These are phyloP conservation scores for Lasioglossum lativentre DNA, from an alignment of 2,888 invertebrate species.

Conservation along the genomic window DNA sequence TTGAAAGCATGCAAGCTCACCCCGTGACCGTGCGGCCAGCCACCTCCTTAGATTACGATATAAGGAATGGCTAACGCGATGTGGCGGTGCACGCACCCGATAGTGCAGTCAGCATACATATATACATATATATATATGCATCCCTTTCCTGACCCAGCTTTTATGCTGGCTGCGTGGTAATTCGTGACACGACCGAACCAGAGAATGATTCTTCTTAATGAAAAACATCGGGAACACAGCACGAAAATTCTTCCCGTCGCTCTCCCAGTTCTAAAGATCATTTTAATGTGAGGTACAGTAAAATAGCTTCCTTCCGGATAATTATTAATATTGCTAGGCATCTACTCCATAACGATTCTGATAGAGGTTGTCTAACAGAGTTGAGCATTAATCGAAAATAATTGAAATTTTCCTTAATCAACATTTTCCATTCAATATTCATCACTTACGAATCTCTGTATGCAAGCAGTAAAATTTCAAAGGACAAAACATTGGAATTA, in stretches of 20 bases:
- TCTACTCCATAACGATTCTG: not conserved
- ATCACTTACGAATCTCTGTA: not conserved
- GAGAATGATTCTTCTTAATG: not conserved
- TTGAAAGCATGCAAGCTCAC: slow-evolving; percentile 76
- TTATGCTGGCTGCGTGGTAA: slow-evolving; percentile 25
- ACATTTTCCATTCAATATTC: not conserved
- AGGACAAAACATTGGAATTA: not conserved
- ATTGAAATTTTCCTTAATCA: not conserved
- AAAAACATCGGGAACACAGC: not conserved
- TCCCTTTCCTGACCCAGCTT: slow-evolving; percentile 69
- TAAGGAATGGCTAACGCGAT: slow-evolving; percentile 79
- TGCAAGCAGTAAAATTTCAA: not conserved
- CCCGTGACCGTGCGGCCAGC: slow-evolving; percentile 74
- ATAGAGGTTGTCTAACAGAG: not conserved
- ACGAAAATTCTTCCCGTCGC: not conserved
- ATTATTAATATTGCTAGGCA: not conserved
- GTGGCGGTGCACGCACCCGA: slow-evolving; percentile 77
- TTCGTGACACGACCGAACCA: slow-evolving; percentile 13
- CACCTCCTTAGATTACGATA: slow-evolving; percentile 81
- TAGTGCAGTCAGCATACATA: slow-evolving; percentile 56
- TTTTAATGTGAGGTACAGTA: not conserved
- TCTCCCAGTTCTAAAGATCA: not conserved
- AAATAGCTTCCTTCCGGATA: not conserved
- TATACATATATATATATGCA: slow-evolving; percentile 16
- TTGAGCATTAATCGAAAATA: not conserved